phyloP scores from a whole-genome alignment of 2,888 invertebrate genomes.

The Erebia ligea region DNA sequence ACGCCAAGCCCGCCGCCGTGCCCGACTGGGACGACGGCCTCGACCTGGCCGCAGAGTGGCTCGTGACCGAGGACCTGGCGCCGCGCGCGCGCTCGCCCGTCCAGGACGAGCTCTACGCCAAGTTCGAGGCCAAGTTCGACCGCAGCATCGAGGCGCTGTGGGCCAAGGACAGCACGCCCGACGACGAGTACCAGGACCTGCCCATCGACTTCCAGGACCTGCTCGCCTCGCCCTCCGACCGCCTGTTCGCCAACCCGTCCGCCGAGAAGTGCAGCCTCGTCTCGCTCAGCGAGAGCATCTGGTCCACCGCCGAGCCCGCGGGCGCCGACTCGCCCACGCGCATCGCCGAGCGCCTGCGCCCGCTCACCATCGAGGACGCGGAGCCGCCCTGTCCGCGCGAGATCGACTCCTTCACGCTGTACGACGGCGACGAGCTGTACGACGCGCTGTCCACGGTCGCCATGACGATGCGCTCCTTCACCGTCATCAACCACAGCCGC shows the following conservation, averaged over 20 bases:
- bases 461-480: conserved; percentile 75
- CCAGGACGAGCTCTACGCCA: conserved; percentile 82
- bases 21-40: conserved; percentile 70
- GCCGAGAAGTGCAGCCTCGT: conserved; percentile 64
- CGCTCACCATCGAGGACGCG: conserved; percentile 56
- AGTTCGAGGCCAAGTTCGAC: conserved; percentile 87
- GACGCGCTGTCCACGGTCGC: conserved; percentile 69
- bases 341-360: conserved; percentile 59
- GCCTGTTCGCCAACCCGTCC: conserved; percentile 70
- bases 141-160: conserved; percentile 87
- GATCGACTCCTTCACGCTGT: conserved; percentile 62
- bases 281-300: conserved; percentile 66
- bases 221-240: conserved; percentile 82
- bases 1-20: conserved; percentile 61
- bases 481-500: conserved; percentile 84
- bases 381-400: conserved; percentile 49
- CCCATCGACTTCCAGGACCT: conserved; percentile 85
- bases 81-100: conserved; percentile 61
- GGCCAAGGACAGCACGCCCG: conserved; percentile 80
- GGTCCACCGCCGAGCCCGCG: conserved; percentile 53
- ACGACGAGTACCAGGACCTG: conserved; percentile 83
- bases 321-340: conserved; percentile 50
- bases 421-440: conserved; percentile 68
- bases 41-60: conserved; percentile 64
- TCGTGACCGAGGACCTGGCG: conserved; percentile 60